Conservation (phyloP, 2,113 vertebrate genomes). For the Rhynchomys soricoides region DNA sequence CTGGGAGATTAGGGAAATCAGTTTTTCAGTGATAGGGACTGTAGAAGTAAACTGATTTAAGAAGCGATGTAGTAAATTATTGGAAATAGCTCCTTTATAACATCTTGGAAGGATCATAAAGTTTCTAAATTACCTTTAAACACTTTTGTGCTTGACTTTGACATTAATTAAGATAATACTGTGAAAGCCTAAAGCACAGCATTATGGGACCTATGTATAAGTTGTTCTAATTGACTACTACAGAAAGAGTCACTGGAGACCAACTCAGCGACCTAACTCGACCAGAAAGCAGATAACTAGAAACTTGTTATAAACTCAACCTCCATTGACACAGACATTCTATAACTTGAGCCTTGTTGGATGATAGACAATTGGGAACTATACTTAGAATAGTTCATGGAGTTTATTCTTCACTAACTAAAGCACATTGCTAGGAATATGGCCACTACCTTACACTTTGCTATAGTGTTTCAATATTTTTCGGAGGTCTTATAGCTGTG, state of each 20-base stretch:
- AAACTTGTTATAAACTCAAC: not conserved
- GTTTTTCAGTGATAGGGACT: not conserved
- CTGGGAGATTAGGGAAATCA: not conserved
- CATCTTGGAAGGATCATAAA: not conserved
- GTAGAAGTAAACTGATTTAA: not conserved
- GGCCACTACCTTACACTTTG: not conserved
- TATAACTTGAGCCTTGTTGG: not conserved
- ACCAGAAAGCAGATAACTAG: not conserved
- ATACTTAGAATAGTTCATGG: not conserved
- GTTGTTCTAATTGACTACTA: not conserved
- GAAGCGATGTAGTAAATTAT: not conserved
- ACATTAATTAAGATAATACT: not conserved
- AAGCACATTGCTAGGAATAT: not conserved
- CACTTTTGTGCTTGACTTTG: not conserved
- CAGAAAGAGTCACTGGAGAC: not conserved
- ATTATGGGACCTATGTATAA: not conserved
- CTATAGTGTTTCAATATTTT: not conserved
- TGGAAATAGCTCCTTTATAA: not conserved
- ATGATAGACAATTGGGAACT: not conserved
- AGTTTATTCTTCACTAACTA: not conserved
- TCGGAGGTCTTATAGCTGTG: not conserved
- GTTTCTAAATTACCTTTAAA: not conserved
- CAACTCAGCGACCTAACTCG: not conserved
- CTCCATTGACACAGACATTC: not conserved
- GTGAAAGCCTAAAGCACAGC: not conserved